These are phyloP conservation scores for Drosophila teissieri DNA, from an alignment of 1,140 invertebrate species.

Conservation along the genomic window DNA sequence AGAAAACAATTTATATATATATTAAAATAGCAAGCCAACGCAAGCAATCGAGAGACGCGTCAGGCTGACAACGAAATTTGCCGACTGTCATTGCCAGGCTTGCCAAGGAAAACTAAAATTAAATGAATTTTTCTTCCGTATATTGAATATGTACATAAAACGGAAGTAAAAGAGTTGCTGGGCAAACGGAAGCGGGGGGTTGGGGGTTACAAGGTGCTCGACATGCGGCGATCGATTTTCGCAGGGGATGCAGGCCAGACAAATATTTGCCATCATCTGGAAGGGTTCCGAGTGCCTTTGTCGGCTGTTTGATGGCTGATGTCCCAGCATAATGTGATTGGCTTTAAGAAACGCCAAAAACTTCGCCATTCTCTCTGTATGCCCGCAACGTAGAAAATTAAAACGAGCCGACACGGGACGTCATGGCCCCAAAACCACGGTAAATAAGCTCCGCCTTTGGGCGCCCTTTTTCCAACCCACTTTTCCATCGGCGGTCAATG, in stretches of 20 bases:
- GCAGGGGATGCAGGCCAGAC: constrained; percentile 25
- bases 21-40: constrained; percentile 16
- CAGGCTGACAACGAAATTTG: constrained; percentile 73
- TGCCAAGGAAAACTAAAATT: constrained; percentile 39
- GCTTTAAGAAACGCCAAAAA: constrained; percentile 63
- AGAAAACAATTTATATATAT: constrained; percentile 14
- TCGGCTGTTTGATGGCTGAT: constrained; percentile 40
- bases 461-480: background rate
- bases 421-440: constrained; percentile 36
- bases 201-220: constrained; percentile 47
- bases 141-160: constrained; percentile 71
- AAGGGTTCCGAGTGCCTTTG: constrained; percentile 46
- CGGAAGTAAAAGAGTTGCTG: constrained; percentile 32
- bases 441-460: constrained; percentile 64
- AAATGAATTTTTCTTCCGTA: constrained; percentile 43
- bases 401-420: constrained; percentile 44
- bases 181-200: too few species aligned
- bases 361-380: constrained; percentile 39
- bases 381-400: constrained; percentile 73
- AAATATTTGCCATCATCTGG: constrained; percentile 52
- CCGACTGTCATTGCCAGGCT: constrained; percentile 67
- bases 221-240: constrained; percentile 52
- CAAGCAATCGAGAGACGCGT: constrained; percentile 65
- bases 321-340: constrained; percentile 60
- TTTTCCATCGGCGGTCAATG: constrained; percentile 68